Conservation (phyloP, 2,888 invertebrate genomes). For the Rhagium mordax region DNA sequence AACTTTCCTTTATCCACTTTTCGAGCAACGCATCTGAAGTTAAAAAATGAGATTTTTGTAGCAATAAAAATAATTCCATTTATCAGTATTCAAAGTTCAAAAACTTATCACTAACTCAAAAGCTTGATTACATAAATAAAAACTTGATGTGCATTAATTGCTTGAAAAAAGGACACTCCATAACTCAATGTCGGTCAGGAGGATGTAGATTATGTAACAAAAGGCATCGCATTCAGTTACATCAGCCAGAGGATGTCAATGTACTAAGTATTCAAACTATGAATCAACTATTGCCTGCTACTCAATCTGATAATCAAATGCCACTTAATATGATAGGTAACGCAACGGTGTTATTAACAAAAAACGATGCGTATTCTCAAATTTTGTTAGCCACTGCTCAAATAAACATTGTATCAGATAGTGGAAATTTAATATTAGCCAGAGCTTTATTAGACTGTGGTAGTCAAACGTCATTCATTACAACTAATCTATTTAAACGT, state of each 20-base stretch:
- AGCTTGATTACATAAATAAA: conserved; percentile 13
- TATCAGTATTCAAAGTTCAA: conserved; percentile 20
- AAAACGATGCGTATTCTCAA: neutral
- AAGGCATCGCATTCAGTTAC: conserved; percentile 67
- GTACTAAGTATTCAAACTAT: neutral
- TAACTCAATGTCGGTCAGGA: conserved; percentile 14
- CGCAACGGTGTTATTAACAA: neutral
- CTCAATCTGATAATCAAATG: neutral
- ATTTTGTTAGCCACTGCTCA: too few relatives aligned
- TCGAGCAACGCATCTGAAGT: neutral
- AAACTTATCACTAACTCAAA: neutral
- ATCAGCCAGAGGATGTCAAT: neutral
- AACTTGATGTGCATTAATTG: conserved; percentile 9
- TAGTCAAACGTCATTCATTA: neutral
- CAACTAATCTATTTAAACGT: neutral
- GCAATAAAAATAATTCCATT: neutral
- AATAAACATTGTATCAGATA: neutral
- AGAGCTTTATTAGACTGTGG: neutral
- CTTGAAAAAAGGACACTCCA: neutral
- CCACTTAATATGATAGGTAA: neutral
- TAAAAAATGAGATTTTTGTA: neutral
- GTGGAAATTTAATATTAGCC: neutral
- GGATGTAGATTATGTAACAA: conserved; percentile 71
- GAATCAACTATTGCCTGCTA: neutral
- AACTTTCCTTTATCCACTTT: neutral